Percentiles rank a stretch among this genome's conserved stretches.
Evolutionary conservation across 2,113 vertebrate species (phyloP).

Genomic region (Blennius ocellaris): DNA sequence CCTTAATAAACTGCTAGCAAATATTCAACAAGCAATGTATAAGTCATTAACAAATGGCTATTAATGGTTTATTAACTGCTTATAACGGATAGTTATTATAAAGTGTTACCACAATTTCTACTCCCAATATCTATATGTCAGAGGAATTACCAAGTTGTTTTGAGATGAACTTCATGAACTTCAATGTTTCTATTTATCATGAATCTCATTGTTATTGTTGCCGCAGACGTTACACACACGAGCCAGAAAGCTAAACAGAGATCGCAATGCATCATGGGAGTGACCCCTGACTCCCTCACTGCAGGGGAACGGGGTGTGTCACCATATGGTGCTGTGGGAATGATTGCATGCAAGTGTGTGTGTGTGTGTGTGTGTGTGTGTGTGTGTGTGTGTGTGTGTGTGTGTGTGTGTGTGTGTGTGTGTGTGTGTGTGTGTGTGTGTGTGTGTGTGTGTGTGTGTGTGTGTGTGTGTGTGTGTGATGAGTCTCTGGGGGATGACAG

Average conservation of each 20-base stretch:
- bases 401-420: conserved; percentile 11
- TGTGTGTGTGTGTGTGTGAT: conserved; percentile 57
- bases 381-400: conserved; percentile 11
- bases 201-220: too few relatives aligned
- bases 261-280: conserved; percentile 63
- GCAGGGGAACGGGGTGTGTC: conserved; percentile 56
- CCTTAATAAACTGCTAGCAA: too few relatives aligned
- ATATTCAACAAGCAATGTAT: too few relatives aligned
- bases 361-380: conserved; percentile 50
- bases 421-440: conserved; percentile 14
- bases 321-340: conserved; percentile 78
- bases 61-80: too few relatives aligned
- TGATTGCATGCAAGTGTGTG: conserved; percentile 8
- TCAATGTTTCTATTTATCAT: too few relatives aligned
- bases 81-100: too few relatives aligned
- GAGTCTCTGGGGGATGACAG: conserved; percentile 61
- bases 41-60: too few relatives aligned
- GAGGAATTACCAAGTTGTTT: too few relatives aligned
- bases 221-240: conserved; percentile 2
- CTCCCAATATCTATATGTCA: too few relatives aligned
- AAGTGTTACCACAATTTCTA: too few relatives aligned
- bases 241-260: conserved; percentile 8
- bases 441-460: conserved; percentile 19
- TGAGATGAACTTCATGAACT: too few relatives aligned
- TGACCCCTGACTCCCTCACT: conserved; percentile 70